Evolutionary conservation across 30 jellyfish, hydroid and myxozoan species (phyloP).

Genomic region (Chrysaora quinquecirrha): DNA sequence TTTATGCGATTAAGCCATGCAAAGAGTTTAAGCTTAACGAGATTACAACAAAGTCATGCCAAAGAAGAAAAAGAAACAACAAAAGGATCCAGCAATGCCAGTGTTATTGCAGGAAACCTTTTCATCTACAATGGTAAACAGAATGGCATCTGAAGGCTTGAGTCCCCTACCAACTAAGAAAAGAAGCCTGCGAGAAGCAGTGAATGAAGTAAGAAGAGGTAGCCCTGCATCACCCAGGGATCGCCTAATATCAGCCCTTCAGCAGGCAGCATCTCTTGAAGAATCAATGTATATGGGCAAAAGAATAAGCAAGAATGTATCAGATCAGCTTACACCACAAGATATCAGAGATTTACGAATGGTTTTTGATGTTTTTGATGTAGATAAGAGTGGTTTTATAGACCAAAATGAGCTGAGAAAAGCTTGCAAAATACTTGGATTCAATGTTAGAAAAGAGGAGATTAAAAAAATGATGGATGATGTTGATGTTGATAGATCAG

Average conservation of each 20-base stretch:
- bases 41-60: too few relatives aligned
- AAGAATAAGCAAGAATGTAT: constrained; percentile 46
- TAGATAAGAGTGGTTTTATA: constrained; percentile 71
- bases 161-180: constrained; percentile 55
- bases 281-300: constrained; percentile 41
- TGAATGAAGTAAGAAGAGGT: constrained; percentile 25
- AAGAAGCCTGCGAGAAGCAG: constrained; percentile 40
- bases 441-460: constrained; percentile 33
- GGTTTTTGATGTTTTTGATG: constrained; percentile 70
- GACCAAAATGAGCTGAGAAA: constrained; percentile 58
- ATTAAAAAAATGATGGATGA: constrained; percentile 47
- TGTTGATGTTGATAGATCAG: constrained; percentile 62
- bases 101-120: not conserved
- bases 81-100: not conserved
- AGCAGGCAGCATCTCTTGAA: constrained; percentile 40
- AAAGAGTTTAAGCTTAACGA: too few relatives aligned
- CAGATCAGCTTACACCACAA: constrained; percentile 57
- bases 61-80: constrained; percentile 26
- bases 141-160: constrained; percentile 61
- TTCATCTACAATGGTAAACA: constrained; percentile 12
- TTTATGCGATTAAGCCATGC: too few relatives aligned
- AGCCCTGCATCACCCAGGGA: constrained; percentile 51
- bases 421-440: constrained; percentile 66
- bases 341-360: constrained; percentile 55
- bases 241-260: constrained; percentile 46